A percentile compares a stretch with the other conserved stretches of the same genome.
phyloP scores from a whole-genome alignment of 23 tunicate species.

The Diplosoma virens region DNA sequence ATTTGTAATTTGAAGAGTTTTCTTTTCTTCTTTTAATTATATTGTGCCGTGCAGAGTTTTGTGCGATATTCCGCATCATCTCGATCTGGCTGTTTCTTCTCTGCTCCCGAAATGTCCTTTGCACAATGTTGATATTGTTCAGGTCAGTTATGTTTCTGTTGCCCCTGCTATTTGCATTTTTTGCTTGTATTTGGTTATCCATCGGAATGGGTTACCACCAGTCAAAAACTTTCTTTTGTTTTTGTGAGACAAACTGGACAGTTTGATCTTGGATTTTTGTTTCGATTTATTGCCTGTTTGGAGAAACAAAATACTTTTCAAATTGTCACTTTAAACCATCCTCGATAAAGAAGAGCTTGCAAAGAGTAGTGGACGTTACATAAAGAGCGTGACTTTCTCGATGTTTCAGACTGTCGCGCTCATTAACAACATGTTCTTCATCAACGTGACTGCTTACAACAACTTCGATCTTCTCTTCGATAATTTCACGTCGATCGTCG shows the following conservation, averaged over 20 bases:
- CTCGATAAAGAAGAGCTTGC: no score
- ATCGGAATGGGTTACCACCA: no score
- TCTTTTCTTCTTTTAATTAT: background rate
- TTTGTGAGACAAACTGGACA: no score
- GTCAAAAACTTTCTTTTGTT: no score
- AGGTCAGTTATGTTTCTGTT: conserved; percentile 30
- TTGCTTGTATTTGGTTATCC: no score
- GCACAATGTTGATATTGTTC: conserved; percentile 41
- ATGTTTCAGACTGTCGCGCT: conserved; percentile 52
- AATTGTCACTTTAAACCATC: no score
- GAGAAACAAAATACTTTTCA: no score
- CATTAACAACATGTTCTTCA: conserved; percentile 17
- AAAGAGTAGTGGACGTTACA: no score
- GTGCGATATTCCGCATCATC: conserved; percentile 48
- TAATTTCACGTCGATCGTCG: conserved; percentile 63
- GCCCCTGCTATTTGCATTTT: no score
- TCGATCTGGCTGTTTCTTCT: conserved; percentile 35
- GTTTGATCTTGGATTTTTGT: no score
- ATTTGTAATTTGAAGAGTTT: background rate
- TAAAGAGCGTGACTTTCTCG: no score
- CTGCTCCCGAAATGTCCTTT: conserved; percentile 68
- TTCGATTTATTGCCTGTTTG: no score
- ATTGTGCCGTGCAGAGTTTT: conserved; percentile 9
- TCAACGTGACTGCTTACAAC: conserved; percentile 69
- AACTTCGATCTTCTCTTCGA: conserved; percentile 56